Conservation (phyloP, 2,888 invertebrate genomes). For the Morinoia aosen region DNA sequence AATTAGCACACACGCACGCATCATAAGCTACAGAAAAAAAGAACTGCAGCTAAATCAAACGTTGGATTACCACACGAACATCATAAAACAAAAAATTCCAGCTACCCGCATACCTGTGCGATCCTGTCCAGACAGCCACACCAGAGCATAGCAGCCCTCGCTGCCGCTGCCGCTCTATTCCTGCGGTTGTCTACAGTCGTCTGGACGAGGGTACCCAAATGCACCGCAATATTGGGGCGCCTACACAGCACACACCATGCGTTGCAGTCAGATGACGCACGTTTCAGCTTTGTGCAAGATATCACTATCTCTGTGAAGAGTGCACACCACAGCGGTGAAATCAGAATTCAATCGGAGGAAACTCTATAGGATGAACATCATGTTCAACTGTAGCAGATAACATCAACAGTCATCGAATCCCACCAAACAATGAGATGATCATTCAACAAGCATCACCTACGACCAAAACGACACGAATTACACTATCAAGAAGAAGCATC, state of each 20-base stretch:
- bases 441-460: not conserved
- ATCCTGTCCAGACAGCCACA: conserved; percentile 18
- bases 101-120: not conserved
- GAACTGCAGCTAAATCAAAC: too few relatives aligned
- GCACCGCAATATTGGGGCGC: not conserved
- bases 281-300: not conserved
- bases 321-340: not conserved
- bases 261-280: too few relatives aligned
- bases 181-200: not conserved
- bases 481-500: too few relatives aligned
- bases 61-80: too few relatives aligned
- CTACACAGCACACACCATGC: not conserved
- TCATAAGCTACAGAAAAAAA: too few relatives aligned
- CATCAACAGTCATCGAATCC: not conserved
- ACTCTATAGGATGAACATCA: too few relatives aligned
- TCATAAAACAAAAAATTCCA: too few relatives aligned
- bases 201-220: not conserved
- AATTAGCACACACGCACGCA: too few relatives aligned
- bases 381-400: not conserved
- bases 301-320: not conserved
- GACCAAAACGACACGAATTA: too few relatives aligned
- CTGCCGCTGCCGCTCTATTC: not conserved
- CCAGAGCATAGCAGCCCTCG: conserved; percentile 16
- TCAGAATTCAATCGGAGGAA: too few relatives aligned
- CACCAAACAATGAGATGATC: not conserved